Percentiles rank a stretch among this genome's conserved stretches.
phyloP scores from a whole-genome alignment of 2,888 invertebrate genomes.

The Melinaea menophilus region DNA sequence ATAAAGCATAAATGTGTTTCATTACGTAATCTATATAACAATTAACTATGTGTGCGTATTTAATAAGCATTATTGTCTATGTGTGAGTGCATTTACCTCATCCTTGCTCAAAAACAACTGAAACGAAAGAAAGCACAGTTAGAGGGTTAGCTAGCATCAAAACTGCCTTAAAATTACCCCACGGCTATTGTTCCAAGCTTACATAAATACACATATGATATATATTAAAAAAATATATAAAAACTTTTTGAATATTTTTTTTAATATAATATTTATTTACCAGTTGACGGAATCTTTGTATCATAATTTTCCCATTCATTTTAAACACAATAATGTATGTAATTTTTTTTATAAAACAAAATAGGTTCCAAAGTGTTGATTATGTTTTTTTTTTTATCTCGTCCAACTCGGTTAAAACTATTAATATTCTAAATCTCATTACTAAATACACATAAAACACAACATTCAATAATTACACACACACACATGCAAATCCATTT shows the following conservation, averaged over 20 bases:
- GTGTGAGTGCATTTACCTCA: constrained; percentile 51
- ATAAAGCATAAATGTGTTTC: background rate
- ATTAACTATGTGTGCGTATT: background rate
- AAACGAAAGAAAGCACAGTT: constrained; percentile 57
- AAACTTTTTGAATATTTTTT: too few species aligned
- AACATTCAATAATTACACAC: constrained; percentile 7
- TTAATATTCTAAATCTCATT: background rate
- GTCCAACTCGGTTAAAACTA: too few species aligned
- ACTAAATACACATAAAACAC: constrained; percentile 11
- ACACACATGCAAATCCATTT: background rate
- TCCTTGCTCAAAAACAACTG: constrained; percentile 67
- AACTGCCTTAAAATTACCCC: constrained; percentile 18
- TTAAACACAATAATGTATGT: too few species aligned
- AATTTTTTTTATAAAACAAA: too few species aligned
- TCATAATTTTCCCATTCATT: too few species aligned
- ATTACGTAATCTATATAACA: background rate
- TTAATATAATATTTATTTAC: too few species aligned
- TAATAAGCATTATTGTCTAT: constrained; percentile 2
- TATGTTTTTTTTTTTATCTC: too few species aligned
- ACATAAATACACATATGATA: too few species aligned
- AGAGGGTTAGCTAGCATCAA: constrained; percentile 42
- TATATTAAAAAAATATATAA: too few species aligned
- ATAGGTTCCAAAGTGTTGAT: too few species aligned
- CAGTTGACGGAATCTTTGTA: too few species aligned
- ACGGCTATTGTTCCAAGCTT: background rate